phyloP scores from a whole-genome alignment of 2,888 invertebrate genomes.

The Drosophila multiciliata region DNA sequence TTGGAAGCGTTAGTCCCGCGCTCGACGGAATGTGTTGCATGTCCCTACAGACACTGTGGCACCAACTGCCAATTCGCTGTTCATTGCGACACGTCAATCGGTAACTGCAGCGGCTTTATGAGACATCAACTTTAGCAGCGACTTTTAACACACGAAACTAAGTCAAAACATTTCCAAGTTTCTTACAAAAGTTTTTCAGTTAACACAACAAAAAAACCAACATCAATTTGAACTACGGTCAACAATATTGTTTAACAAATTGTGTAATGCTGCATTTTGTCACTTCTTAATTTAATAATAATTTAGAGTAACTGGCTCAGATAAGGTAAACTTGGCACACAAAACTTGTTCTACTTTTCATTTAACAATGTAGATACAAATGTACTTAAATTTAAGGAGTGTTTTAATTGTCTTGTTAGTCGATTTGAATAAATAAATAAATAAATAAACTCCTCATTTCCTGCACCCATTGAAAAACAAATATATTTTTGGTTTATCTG shows the following conservation, averaged over 20 bases:
- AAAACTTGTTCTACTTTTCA: not conserved
- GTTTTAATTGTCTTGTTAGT: not conserved
- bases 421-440: not conserved
- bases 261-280: constrained; percentile 26
- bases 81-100: constrained; percentile 34
- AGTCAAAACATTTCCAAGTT: constrained; percentile 29
- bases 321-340: not conserved
- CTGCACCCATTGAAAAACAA: not conserved
- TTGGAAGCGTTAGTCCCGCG: constrained; percentile 1
- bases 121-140: constrained; percentile 19
- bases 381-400: not conserved
- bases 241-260: constrained; percentile 30
- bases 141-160: constrained; percentile 17
- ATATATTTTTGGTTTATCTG: not conserved
- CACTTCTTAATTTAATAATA: not conserved
- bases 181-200: constrained; percentile 23
- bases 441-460: not conserved
- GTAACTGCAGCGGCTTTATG: constrained; percentile 17
- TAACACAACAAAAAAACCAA: constrained; percentile 15
- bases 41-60: constrained; percentile 58
- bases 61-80: constrained; percentile 46
- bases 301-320: not conserved
- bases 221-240: constrained; percentile 12
- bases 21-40: constrained; percentile 70
- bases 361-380: not conserved